Base-by-base conservation (phyloP, 1,140 invertebrate genomes). In the Leptonema lineaticorne region DNA sequence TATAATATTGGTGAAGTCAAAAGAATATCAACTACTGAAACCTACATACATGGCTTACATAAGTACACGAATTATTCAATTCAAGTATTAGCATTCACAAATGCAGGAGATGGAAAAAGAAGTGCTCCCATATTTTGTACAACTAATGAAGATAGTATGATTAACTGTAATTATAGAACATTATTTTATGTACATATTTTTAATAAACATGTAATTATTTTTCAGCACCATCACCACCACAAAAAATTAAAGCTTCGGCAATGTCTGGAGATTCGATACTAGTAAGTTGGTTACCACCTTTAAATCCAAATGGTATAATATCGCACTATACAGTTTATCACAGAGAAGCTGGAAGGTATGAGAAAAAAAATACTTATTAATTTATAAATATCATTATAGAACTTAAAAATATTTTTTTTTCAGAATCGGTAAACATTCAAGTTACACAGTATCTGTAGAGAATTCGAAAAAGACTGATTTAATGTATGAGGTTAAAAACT, bases 31-130 rank as follows among this genome's bases (percentile, higher is more conserved):
- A 90, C 88, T 69, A 85, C 88, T 18, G 90, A 92, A 74, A 92
- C 90, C 1, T 90, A 90, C 75, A 78, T 90, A 4, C 87, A 89
- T 74, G 84, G 86, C 0, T 76, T 90, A 24, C 82, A 84, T 69
- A 89, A 89, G 20, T 89, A 85, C 74, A 88, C 88, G 24, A 90
- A 90, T 75, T 93, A 93, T 78, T 92, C 89, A 53, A 84, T 93
- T n/a, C 88, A 92, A 80, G 88, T 93, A 28, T 78, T 92, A 65
- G 90, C 91, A 0, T 92, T 86, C 76, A 93, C 91, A 16, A 82
- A 86, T 29, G 90, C 89, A 7, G 92, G 92, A 0, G 90, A 92
- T 69, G 92, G 92, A 63, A 86, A 89, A 53, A 76, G 83, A 18
- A 92, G 90, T 77, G 75, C 80, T 18, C 80, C 88, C 0, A 83